phyloP scores from a whole-genome alignment of 2,888 invertebrate species.

The Furcula furcula region DNA sequence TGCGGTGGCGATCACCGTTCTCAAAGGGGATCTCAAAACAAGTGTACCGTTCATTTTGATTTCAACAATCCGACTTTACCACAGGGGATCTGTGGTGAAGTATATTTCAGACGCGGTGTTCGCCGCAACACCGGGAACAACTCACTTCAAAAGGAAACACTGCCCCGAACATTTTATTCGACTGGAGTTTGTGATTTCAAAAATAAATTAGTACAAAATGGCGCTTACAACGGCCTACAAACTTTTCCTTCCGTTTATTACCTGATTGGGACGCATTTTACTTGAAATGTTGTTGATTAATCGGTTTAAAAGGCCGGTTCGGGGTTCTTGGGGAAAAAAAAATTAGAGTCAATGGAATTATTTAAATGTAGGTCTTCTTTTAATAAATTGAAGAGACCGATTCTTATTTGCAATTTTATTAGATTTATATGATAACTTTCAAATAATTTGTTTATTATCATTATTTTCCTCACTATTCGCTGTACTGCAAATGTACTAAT shows the following conservation, averaged over 20 bases:
- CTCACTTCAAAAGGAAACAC: slow-evolving; percentile 40
- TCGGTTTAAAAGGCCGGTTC: slow-evolving; percentile 11
- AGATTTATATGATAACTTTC: too few species aligned
- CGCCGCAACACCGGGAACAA: slow-evolving; percentile 14
- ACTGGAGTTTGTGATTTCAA: slow-evolving; percentile 34
- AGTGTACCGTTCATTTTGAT: slow-evolving; percentile 1
- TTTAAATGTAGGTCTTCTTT: too few species aligned
- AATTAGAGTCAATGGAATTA: not conserved
- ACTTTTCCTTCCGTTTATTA: slow-evolving; percentile 29
- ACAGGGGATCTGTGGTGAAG: slow-evolving; percentile 11
- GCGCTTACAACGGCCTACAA: slow-evolving; percentile 25
- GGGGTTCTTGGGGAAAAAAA: not conserved
- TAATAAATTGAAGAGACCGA: too few species aligned
- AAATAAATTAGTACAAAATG: slow-evolving; percentile 38
- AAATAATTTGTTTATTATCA: too few species aligned
- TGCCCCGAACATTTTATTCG: slow-evolving; percentile 35
- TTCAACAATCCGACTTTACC: slow-evolving; percentile 11
- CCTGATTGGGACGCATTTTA: slow-evolving; percentile 20
- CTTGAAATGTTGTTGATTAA: slow-evolving; percentile 23
- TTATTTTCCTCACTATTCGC: too few species aligned
- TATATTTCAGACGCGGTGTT: slow-evolving; percentile 19
- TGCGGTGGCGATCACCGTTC: not conserved
- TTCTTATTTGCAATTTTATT: too few species aligned
- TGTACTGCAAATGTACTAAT: too few species aligned
- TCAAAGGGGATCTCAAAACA: not conserved